Evolutionary conservation across 2,888 invertebrate genomes (phyloP), one percentile per base, ranked within the genome.

Genomic region (Imbricaverruca yamaguchii): DNA sequence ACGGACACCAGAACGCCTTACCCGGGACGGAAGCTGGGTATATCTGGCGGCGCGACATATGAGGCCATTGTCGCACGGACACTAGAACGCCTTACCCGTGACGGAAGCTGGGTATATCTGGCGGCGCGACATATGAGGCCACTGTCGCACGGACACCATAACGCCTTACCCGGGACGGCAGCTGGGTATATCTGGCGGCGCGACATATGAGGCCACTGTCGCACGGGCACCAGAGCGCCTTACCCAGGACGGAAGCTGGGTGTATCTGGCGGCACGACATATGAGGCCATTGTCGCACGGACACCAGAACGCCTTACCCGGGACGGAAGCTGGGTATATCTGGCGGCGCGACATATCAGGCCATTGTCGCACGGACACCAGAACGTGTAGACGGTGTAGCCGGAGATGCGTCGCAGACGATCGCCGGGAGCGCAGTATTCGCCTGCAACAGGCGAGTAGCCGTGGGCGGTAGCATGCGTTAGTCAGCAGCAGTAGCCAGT

Each of bases 361-460:
- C 82, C 81, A 8, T 80, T 25, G 15, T 81, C 81, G 80, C 83
- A 83, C 21, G 83, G 83, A 23, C 83, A 83, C 67, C 82, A 83
- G 80, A 83, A 82, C 0, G 83, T 82, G 80, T 83, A 83, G 57
- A 83, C 82, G 80, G 80, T 63, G 65, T 82, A 83, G 53, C 83
- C 83, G 55, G 80, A 80, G 81, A 81, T 81, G 78, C 82, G 81
- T 15, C 83, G 79, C 25, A 83, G 82, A 0, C 83, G 81, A 80
- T 82, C 80, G 1, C 83, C 83, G 21, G 83, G 82, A 55, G 83
- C 83, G 80, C 83, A 83, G 81, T 81, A 83, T 25, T 83, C 83
- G 7, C 83, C 83, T 83, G 82, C 2, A 21, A 55, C 11, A 23
- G 25, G 63, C 39, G 39, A 39, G 39, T 39, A 39, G 39, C 39